Evolutionary conservation across 2,888 invertebrate species (phyloP), one percentile per base, ranked within the genome.

Genomic region (Mystacides longicornis): DNA sequence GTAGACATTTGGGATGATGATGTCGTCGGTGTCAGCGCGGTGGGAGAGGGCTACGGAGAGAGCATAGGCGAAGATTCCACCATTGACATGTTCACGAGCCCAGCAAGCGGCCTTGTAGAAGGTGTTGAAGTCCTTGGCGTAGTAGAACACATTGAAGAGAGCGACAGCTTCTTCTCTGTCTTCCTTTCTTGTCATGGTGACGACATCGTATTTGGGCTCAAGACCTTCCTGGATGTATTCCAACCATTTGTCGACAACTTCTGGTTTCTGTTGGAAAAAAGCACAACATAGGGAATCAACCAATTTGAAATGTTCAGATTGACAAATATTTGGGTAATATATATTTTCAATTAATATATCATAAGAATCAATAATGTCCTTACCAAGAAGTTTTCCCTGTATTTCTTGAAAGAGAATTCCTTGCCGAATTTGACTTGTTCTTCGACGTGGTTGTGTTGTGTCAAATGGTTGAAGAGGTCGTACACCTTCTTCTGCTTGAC

Each of bases 1-100:
- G 64, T 86, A 85, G n/a, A 81, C 74, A 2, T 85, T 81, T 2
- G 87, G 87, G 33, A 85, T 64, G 18, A 80, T 78, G 23, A 86
- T 67, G 52, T 78, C 76, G 49, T 71, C 69, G 53, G 79, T 75
- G 63, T 85, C 84, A 1, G 71, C 64, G 49, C 83, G 81, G 63
- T 83, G 82, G 20, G 80, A 65, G 5, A 80, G 67, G 37, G 83
- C 83, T 11, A 81, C 74, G 63, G 79, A 78, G 65, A 82, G 73
- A 3, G 81, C 74, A 65, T 86, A 85, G 3, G 80, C 66, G 70
- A 83, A 86, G 65, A 81, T 72, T 50, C 79, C 77, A 61, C 81
- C 80, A 68, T 86, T 86, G 22, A 83, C 66, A 64, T 79, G 67
- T 54, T 80, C 72, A 49, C 81, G 78, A 11, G 76, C 78, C 70